phyloP scores from a whole-genome alignment of 1,140 invertebrate genomes.

The Drosophila baimaii region DNA sequence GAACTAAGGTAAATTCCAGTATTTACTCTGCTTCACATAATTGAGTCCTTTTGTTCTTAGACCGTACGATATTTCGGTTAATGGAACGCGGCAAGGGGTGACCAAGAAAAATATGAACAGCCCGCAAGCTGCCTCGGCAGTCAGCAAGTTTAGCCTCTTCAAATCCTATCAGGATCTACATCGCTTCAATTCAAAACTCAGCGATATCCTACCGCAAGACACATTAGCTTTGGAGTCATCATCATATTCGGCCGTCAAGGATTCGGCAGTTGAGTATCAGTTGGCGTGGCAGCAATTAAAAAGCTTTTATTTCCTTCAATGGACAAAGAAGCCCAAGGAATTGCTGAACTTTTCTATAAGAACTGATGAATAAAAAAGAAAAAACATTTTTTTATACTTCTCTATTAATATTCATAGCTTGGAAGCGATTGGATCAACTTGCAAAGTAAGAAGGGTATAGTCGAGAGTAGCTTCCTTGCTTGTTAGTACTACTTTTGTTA shows the following conservation, averaged over 20 bases:
- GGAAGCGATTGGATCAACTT: too few species aligned
- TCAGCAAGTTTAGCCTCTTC: conserved; percentile 88
- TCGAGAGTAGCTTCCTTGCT: too few species aligned
- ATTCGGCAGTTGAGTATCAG: conserved; percentile 84
- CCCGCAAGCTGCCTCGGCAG: conserved; percentile 85
- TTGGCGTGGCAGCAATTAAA: conserved; percentile 85
- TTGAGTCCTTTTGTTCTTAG: conserved; percentile 80
- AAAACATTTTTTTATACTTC: too few species aligned
- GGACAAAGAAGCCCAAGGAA: conserved; percentile 86
- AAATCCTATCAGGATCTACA: conserved; percentile 86
- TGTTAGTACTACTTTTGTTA: too few species aligned
- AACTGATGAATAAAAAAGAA: not conserved
- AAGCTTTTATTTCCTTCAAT: conserved; percentile 85
- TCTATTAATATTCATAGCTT: not conserved
- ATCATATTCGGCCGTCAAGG: conserved; percentile 85
- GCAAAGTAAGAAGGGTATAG: too few species aligned
- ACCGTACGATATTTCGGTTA: conserved; percentile 89
- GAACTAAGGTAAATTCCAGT: conserved; percentile 86
- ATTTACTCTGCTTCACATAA: not conserved
- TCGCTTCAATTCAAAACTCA: conserved; percentile 66
- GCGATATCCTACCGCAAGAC: conserved; percentile 57
- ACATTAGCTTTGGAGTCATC: conserved; percentile 61
- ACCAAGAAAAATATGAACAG: conserved; percentile 89
- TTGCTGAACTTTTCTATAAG: conserved; percentile 75
- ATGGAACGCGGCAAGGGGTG: conserved; percentile 91